Percentiles rank a stretch among this genome's conserved stretches.
Evolutionary conservation across 2,888 invertebrate species (phyloP).

Genomic region (Cotesia congregata): DNA sequence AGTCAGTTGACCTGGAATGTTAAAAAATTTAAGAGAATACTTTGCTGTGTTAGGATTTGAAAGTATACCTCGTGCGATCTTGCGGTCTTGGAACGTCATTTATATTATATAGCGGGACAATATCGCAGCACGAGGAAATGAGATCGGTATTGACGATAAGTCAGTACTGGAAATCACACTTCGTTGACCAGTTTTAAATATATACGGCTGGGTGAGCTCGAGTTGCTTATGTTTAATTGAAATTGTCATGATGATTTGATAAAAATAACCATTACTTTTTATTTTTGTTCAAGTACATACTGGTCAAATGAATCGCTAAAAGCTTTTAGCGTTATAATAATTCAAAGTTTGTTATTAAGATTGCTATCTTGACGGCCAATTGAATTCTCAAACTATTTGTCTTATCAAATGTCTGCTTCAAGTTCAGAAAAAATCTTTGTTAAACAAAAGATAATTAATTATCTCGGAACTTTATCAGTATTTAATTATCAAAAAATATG

Average conservation of each 20-base stretch:
- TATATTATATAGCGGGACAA: constrained; percentile 46
- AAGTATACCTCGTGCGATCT: neutral
- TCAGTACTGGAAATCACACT: constrained; percentile 25
- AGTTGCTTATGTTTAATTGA: neutral
- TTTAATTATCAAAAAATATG: neutral
- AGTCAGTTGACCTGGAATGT: neutral
- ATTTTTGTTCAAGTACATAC: neutral
- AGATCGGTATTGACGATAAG: constrained; percentile 47
- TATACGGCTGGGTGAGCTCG: neutral
- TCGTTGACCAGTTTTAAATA: constrained; percentile 5
- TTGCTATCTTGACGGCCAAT: neutral
- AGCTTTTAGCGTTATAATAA: neutral
- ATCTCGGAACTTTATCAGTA: neutral
- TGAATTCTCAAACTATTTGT: neutral
- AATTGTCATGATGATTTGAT: neutral
- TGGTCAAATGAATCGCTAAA: neutral
- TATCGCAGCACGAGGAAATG: constrained; percentile 49
- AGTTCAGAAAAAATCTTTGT: neutral
- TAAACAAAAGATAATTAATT: neutral
- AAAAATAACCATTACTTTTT: neutral
- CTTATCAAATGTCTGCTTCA: neutral
- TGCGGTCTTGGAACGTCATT: constrained; percentile 36
- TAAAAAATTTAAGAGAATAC: neutral
- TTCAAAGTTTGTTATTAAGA: neutral
- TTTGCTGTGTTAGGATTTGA: constrained; percentile 3